Conservation (phyloP, 2,888 invertebrate genomes). For the Dimorphilus gyrociliatus region DNA sequence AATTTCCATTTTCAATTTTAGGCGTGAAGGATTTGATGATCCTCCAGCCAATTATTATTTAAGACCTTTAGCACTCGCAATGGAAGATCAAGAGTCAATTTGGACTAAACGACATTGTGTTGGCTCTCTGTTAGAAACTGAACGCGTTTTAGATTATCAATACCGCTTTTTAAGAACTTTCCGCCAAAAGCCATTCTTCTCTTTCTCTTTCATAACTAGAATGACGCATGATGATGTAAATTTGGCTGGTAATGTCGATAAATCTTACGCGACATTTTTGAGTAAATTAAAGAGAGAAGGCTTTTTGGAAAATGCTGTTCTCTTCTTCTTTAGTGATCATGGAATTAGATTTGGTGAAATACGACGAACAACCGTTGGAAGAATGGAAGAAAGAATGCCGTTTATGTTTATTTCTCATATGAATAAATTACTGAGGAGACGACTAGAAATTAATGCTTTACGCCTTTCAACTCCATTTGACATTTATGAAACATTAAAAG, state of each 20-base stretch:
- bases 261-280: constrained; percentile 47
- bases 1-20: constrained; percentile 64
- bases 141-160: constrained; percentile 50
- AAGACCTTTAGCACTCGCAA: constrained; percentile 52
- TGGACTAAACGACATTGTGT: constrained; percentile 42
- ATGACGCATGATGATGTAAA: constrained; percentile 70
- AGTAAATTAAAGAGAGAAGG: constrained; percentile 32
- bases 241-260: constrained; percentile 57
- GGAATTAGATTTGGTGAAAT: constrained; percentile 73
- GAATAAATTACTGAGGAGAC: constrained; percentile 38
- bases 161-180: constrained; percentile 45
- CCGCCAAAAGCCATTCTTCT: constrained; percentile 50
- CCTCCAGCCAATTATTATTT: constrained; percentile 70
- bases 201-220: constrained; percentile 66
- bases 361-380: constrained; percentile 56
- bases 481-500: constrained; percentile 57
- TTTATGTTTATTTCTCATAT: constrained; percentile 53
- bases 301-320: constrained; percentile 18
- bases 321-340: constrained; percentile 58
- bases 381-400: constrained; percentile 69
- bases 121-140: constrained; percentile 51
- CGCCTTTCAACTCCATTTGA: constrained; percentile 69
- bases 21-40: constrained; percentile 54
- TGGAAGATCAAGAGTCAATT: constrained; percentile 21
- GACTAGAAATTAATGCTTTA: constrained; percentile 48